These are phyloP conservation scores for Pavo muticus DNA, from an alignment of 2,113 vertebrate species.

Conservation along the genomic window DNA sequence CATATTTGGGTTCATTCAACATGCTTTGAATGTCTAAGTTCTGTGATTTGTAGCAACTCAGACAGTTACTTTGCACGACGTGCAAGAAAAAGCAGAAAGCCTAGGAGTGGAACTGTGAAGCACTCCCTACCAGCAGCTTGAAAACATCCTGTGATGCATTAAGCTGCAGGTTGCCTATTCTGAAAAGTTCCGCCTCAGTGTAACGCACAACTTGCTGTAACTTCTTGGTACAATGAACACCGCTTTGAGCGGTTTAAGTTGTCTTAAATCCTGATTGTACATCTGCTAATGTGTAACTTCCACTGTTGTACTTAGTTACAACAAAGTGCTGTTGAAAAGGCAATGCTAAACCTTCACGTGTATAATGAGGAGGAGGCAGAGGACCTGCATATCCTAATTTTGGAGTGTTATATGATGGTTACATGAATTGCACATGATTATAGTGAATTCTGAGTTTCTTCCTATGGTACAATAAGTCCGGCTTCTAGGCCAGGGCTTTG, in stretches of 20 bases:
- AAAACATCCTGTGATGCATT: constrained; percentile 2
- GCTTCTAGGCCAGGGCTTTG: background rate
- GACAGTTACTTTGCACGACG: background rate
- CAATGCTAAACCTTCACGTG: background rate
- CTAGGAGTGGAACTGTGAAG: background rate
- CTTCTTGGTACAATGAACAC: background rate
- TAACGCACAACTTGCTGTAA: background rate
- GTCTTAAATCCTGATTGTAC: background rate
- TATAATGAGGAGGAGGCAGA: background rate
- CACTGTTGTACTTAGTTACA: background rate
- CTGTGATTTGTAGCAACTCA: background rate
- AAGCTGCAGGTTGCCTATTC: background rate
- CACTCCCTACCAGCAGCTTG: background rate
- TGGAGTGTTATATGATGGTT: background rate
- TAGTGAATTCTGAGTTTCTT: background rate
- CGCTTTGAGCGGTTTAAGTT: background rate
- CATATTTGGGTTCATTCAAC: background rate
- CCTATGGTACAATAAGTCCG: background rate
- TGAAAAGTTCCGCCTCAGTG: background rate
- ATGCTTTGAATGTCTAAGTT: background rate
- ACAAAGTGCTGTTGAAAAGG: background rate
- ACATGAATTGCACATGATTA: background rate
- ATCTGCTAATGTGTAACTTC: background rate
- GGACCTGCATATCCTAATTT: background rate
- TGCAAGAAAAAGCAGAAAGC: background rate